Conservation (phyloP, 2,797 vertebrate species). For the Xiphorhynchus erythropygius region DNA sequence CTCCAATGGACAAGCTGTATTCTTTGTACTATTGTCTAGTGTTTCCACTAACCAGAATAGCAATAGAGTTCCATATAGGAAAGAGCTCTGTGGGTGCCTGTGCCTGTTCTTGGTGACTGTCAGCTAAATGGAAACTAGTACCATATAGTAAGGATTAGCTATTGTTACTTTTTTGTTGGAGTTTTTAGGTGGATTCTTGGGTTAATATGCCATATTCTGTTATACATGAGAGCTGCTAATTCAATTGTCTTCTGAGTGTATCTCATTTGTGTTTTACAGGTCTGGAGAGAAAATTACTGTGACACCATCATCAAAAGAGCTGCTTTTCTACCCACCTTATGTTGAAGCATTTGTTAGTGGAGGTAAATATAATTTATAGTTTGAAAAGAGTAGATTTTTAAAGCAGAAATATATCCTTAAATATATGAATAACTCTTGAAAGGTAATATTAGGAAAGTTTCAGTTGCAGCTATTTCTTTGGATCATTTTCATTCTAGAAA, state of each 20-base stretch:
- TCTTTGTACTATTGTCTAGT: neutral
- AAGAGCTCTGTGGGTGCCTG: neutral
- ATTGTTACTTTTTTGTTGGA: neutral
- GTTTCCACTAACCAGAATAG: neutral
- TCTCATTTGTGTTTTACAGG: constrained; percentile 69
- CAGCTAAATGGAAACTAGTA: neutral
- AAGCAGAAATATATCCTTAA: neutral
- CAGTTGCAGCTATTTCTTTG: neutral
- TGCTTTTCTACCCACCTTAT: constrained; percentile 94
- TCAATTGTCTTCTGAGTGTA: neutral
- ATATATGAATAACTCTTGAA: neutral
- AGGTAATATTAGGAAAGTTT: neutral
- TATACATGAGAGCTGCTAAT: neutral
- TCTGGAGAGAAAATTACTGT: constrained; percentile 96
- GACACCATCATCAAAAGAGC: constrained; percentile 92
- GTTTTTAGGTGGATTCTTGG: neutral
- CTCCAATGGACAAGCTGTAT: neutral
- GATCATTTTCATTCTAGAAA: neutral
- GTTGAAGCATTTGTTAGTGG: constrained; percentile 92
- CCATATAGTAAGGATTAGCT: neutral
- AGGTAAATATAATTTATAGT: constrained; percentile 76
- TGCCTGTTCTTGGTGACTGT: neutral
- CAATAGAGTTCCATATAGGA: neutral
- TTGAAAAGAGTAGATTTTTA: neutral
- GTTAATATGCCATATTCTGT: neutral